Percentiles rank a stretch among this genome's conserved stretches.
These are phyloP conservation scores for Hemibagrus wyckioides DNA, from an alignment of 2,113 vertebrate species.

Conservation along the genomic window DNA sequence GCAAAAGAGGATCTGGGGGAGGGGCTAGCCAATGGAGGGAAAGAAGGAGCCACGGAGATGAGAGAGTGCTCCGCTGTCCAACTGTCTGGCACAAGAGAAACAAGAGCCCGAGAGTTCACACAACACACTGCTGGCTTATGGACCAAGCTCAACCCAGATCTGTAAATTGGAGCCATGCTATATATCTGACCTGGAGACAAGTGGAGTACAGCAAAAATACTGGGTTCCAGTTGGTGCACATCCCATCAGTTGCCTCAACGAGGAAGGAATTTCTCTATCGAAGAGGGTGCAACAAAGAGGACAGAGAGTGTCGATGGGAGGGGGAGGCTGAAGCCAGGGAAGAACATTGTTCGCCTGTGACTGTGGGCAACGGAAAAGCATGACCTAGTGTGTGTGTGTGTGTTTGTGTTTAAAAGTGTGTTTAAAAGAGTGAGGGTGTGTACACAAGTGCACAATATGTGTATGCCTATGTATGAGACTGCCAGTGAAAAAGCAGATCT, in stretches of 20 bases:
- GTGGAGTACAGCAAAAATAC: constrained; percentile 66
- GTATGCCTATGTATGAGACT: constrained; percentile 55
- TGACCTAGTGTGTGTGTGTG: constrained; percentile 63
- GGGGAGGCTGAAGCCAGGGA: constrained; percentile 63
- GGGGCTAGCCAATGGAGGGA: constrained; percentile 56
- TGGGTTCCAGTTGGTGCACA: constrained; percentile 65
- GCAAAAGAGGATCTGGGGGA: constrained; percentile 64
- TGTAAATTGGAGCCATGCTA: constrained; percentile 24
- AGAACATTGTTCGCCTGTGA: constrained; percentile 78
- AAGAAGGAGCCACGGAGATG: constrained; percentile 60
- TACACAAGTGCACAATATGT: constrained; percentile 60
- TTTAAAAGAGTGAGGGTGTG: constrained; percentile 64
- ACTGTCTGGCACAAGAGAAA: constrained; percentile 65
- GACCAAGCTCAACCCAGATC: constrained; percentile 59
- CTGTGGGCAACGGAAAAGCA: constrained; percentile 79
- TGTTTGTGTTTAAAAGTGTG: constrained; percentile 69
- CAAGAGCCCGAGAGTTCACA: constrained; percentile 52
- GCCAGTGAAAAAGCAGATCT: constrained; percentile 61
- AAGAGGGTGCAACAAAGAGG: constrained; percentile 77
- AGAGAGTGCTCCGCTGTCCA: constrained; percentile 67
- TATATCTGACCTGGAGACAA: constrained; percentile 59
- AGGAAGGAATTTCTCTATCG: constrained; percentile 75
- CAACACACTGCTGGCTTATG: constrained; percentile 42
- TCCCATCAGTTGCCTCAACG: constrained; percentile 68
- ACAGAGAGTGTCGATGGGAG: constrained; percentile 72